phyloP scores from a whole-genome alignment of 2,113 vertebrate genomes.

The Oncorhynchus kisutch region DNA sequence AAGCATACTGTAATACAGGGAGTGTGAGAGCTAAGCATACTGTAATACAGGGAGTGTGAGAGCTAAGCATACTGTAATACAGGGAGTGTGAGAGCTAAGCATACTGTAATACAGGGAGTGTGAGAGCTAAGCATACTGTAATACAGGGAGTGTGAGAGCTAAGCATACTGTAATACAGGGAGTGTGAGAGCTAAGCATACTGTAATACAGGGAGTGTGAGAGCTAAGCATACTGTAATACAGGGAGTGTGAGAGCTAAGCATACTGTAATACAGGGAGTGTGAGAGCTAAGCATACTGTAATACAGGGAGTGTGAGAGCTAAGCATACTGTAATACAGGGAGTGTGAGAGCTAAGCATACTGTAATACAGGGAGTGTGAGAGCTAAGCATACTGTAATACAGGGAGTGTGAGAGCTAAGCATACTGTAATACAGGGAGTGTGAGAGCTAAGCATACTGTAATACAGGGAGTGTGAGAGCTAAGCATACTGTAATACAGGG shows the following conservation, averaged over 20 bases:
- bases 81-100: background rate
- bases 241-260: background rate
- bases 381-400: background rate
- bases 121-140: background rate
- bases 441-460: background rate
- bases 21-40: background rate
- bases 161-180: background rate
- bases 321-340: background rate
- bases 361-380: background rate
- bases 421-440: background rate
- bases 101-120: background rate
- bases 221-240: background rate
- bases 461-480: too few relatives aligned
- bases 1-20: background rate
- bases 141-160: background rate
- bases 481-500: background rate
- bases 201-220: background rate
- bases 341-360: background rate
- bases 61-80: background rate
- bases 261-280: background rate
- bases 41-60: background rate
- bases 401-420: background rate
- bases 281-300: background rate
- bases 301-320: background rate
- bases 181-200: background rate